Percentiles rank a stretch among this genome's conserved stretches.
These are phyloP conservation scores for Xiphophorus hellerii DNA, from an alignment of 2,113 vertebrate genomes.

Conservation along the genomic window DNA sequence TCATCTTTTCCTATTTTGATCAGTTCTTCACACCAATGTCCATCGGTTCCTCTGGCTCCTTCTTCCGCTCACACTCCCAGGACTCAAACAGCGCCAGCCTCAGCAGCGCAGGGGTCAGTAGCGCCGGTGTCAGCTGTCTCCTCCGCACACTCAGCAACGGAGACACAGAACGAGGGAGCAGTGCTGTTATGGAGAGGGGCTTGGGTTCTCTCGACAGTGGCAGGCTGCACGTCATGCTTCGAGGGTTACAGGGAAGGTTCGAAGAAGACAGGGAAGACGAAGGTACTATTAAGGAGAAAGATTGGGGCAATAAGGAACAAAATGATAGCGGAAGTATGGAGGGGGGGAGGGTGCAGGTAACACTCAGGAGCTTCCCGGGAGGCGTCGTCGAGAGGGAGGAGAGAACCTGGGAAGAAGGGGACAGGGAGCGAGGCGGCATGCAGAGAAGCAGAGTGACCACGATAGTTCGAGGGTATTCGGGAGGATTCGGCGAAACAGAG, in stretches of 20 bases:
- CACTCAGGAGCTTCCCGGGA: constrained; percentile 72
- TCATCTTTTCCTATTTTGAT: constrained; percentile 55
- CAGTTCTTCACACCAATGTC: constrained; percentile 95
- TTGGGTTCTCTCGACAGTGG: constrained; percentile 64
- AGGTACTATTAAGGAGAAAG: constrained; percentile 61
- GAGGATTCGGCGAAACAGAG: constrained; percentile 65
- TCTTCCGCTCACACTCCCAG: constrained; percentile 98
- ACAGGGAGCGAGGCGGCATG: constrained; percentile 62
- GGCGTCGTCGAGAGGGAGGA: constrained; percentile 72
- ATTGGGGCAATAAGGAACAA: constrained; percentile 59
- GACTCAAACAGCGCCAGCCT: constrained; percentile 94
- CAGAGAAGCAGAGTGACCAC: constrained; percentile 75
- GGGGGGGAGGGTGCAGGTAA: constrained; percentile 75
- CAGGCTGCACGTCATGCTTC: constrained; percentile 73
- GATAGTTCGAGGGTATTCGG: constrained; percentile 69
- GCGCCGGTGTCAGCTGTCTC: constrained; percentile 94
- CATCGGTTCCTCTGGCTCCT: constrained; percentile 89
- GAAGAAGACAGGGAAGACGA: constrained; percentile 65
- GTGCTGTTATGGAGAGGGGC: constrained; percentile 58
- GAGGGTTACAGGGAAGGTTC: constrained; percentile 69
- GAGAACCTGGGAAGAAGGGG: constrained; percentile 72
- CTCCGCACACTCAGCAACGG: constrained; percentile 93
- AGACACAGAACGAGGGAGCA: constrained; percentile 70
- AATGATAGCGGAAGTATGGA: constrained; percentile 61
- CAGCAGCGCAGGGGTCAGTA: constrained; percentile 92